Conservation (phyloP, 2,888 invertebrate genomes). For the Diloba caeruleocephala region DNA sequence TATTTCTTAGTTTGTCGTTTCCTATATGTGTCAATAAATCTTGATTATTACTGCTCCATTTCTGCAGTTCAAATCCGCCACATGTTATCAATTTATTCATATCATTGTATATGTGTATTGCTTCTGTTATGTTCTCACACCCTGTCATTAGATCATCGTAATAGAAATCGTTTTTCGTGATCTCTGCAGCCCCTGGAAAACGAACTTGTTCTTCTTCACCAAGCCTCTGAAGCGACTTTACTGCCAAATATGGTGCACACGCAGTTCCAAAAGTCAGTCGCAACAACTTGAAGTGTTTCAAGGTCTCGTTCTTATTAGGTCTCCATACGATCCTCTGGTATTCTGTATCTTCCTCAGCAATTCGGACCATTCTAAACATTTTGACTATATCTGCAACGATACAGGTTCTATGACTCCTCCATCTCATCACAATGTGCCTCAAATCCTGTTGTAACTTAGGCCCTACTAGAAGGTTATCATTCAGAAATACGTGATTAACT, state of each 20-base stretch:
- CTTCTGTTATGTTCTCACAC: conserved; percentile 37
- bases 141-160: conserved; percentile 50
- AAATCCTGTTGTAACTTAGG: too few relatives aligned
- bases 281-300: too few relatives aligned
- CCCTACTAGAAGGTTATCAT: too few relatives aligned
- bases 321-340: not conserved
- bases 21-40: conserved; percentile 22
- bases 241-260: too few relatives aligned
- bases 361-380: conserved; percentile 55
- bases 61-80: conserved; percentile 52
- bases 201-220: too few relatives aligned
- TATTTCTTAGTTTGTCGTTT: not conserved
- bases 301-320: too few relatives aligned
- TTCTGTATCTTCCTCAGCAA: not conserved
- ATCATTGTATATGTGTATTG: conserved; percentile 37
- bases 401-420: conserved; percentile 47
- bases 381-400: conserved; percentile 51
- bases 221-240: too few relatives aligned
- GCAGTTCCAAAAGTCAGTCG: too few relatives aligned
- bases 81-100: conserved; percentile 42
- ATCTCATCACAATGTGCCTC: conserved; percentile 11
- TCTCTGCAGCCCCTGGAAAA: too few relatives aligned
- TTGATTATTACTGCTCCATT: conserved; percentile 52
- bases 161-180: conserved; percentile 3
- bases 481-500: too few relatives aligned